Evolutionary conservation across 1,140 invertebrate genomes (phyloP), one percentile per base, ranked within the genome.

Genomic region (Calosoma granatense): DNA sequence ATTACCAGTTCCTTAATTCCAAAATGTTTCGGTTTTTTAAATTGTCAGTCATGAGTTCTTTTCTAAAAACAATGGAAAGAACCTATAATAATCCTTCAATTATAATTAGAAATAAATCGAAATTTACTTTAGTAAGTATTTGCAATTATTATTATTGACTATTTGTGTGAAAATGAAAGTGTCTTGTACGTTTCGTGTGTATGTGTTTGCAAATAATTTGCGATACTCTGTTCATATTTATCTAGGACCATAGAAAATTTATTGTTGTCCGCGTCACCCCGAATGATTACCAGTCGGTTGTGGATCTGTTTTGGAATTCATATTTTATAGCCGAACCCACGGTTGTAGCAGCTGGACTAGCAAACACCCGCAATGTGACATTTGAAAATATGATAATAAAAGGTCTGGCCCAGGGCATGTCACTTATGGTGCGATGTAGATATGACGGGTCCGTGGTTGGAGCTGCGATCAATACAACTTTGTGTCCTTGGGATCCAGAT

Each of bases 361-460:
- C 41, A 12, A 17, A 17, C 17, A 47, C 9, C 6, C 41, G 41
- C 4, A 47, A 47, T 47, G 41, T 17, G 4, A 4, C 17, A 4
- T 17, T 47, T 6, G 9, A 47, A 17, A 47, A 47, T 47, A 65
- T 30, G 47, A 70, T 69, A 61, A 21, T 58, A 53, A 60, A 71
- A 17, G 57, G 67, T 1, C 56, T 78, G 17, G 60, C 54, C 11
- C 64, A 72, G 54, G 74, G 74, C 17, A 64, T 70, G 53, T 69
- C 71, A 14, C 56, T 75, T 22, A 70, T 76, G 22, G 71, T 68
- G 1, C 70, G 69, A 62, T 68, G 72, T 57, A 65, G 63, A 41
- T 64, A 69, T 51, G 63, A 71, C 20, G 68, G 67, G 11, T 65
- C 67, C 17, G 63, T 77, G 17, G 61, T 74, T 3, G 76, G 73